Base-by-base conservation (phyloP, 2,797 vertebrate genomes). In the Falco rusticolus region DNA sequence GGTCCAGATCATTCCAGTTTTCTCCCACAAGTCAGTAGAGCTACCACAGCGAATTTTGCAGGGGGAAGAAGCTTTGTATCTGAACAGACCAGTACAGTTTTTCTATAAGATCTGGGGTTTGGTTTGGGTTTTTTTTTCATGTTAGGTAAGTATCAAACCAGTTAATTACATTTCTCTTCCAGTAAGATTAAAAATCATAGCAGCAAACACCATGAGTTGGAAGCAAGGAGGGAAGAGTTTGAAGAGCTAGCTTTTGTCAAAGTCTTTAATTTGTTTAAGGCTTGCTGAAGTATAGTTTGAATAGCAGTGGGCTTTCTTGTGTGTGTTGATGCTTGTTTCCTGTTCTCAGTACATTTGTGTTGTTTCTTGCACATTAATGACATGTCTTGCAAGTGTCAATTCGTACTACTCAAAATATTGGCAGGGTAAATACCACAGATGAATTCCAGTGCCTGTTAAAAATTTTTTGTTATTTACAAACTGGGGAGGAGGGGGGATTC, bases 361-460 rank as follows among this genome's bases (percentile, higher is more conserved):
- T 61, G n/a, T 60, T 68, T 43, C 63, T 69, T 76, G 64, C 9
- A 19, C 10, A 41, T 57, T 45, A 21, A 28, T 22, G 43, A 69
- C 37, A 5, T 11, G 9, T 17, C 37, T 72, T 74, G 37, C 13
- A 24, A 48, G 24, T 1, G 22, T 39, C 56, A 75, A 29, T 47
- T 80, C 56, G 34, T 34, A 34, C 13, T 24, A 33, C 45, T 64
- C 2, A 0, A 63, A 51, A 79, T 25, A 45, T 28, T 0, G 0
- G 6, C 50, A 70, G 56, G 53, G 19, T 53, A 76, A 76, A 65
- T 65, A 65, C 39, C 47, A 28, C 8, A n/a, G 39, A 64, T 70
- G 14, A 76, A 60, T 65, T 63, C 39, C 70, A 76, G 19, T n/a
- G 39, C 33, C 34, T 70, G 22, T 53, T 60, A 65, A 68, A 68